phyloP scores from a whole-genome alignment of 2,888 invertebrate species.

The Proisotoma minuta region DNA sequence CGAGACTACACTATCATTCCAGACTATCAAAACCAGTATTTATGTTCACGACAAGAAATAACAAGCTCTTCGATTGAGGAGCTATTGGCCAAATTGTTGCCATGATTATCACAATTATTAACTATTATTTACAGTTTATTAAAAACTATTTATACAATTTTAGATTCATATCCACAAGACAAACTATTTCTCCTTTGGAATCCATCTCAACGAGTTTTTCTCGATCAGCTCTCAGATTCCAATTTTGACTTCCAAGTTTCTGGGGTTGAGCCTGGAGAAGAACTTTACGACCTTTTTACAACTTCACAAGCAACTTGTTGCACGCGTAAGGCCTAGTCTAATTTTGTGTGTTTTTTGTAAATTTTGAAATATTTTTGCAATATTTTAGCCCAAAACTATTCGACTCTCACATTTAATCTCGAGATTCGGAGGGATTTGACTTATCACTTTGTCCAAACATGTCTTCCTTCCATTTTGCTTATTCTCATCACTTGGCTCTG shows the following conservation, averaged over 20 bases:
- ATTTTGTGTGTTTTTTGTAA: too few species aligned
- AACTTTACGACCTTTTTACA: neutral
- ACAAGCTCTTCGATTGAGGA: too few species aligned
- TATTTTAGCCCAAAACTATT: too few species aligned
- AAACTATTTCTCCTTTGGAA: neutral
- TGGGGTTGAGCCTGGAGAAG: neutral
- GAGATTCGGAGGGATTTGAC: conserved; percentile 31
- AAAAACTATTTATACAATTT: neutral
- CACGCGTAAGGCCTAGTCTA: too few species aligned
- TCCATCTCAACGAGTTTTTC: neutral
- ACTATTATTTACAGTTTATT: too few species aligned
- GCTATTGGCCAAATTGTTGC: too few species aligned
- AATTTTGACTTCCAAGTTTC: neutral
- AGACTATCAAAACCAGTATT: too few species aligned
- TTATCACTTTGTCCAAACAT: conserved; percentile 41
- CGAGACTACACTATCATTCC: too few species aligned
- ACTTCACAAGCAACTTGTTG: neutral
- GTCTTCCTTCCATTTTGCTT: conserved; percentile 35
- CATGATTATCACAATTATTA: too few species aligned
- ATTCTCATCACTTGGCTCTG: conserved; percentile 41
- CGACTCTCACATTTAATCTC: conserved; percentile 22
- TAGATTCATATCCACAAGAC: neutral
- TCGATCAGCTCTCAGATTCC: neutral
- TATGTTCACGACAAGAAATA: too few species aligned
- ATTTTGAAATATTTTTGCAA: too few species aligned